Evolutionary conservation across 1,140 invertebrate genomes (phyloP).

Genomic region (Pantala flavescens): DNA sequence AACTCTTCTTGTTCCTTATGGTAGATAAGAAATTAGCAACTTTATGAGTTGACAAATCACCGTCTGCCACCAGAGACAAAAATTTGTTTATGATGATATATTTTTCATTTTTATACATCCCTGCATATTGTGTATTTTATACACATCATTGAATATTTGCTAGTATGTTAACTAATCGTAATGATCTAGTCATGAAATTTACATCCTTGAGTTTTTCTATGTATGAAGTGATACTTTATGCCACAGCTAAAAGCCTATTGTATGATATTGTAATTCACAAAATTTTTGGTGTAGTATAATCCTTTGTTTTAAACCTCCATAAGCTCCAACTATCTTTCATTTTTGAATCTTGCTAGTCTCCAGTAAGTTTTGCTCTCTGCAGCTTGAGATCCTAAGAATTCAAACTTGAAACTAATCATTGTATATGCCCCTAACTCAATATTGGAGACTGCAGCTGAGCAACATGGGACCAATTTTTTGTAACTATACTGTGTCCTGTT

Average conservation of each 20-base stretch:
- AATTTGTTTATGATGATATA: background rate
- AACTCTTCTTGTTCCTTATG: background rate
- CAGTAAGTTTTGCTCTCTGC: background rate
- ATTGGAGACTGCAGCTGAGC: background rate
- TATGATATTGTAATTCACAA: no score
- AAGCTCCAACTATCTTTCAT: background rate
- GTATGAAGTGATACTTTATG: background rate
- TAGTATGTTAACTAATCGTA: background rate
- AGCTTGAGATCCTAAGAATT: background rate
- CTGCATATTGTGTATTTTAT: background rate
- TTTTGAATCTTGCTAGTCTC: background rate
- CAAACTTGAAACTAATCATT: background rate
- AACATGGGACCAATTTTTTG: conserved; percentile 6
- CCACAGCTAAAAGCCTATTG: no score
- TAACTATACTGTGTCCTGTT: background rate
- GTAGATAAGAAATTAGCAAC: background rate
- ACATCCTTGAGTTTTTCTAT: background rate
- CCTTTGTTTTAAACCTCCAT: no score
- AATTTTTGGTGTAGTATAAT: no score
- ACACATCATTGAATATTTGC: background rate
- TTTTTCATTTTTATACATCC: conserved; percentile 1
- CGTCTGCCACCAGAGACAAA: background rate
- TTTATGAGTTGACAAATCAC: background rate
- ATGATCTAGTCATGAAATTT: background rate
- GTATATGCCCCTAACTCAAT: background rate